These are phyloP conservation scores for Aphelenchoides besseyi DNA, from an alignment of 1,140 invertebrate species.

Conservation along the genomic window DNA sequence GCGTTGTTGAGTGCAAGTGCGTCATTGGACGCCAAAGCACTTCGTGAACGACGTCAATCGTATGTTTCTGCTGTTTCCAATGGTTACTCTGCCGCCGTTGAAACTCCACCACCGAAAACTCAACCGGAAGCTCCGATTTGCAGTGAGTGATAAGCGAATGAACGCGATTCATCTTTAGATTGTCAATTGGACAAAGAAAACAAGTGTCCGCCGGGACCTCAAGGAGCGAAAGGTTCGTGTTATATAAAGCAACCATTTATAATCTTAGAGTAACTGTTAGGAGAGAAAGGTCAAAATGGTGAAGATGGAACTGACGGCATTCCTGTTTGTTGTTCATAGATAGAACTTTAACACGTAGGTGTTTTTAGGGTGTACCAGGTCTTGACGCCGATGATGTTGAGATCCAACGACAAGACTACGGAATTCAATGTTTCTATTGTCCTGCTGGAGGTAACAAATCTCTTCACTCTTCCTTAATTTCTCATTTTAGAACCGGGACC, in stretches of 20 bases:
- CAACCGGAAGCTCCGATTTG: slow-evolving; percentile 3
- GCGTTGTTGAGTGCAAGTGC: not conserved
- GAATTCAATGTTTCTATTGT: not conserved
- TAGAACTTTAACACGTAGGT: too few relatives aligned
- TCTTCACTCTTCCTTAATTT: too few relatives aligned
- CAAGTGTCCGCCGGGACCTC: not conserved
- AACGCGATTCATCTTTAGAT: not conserved
- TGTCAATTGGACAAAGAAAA: not conserved
- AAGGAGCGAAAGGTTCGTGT: not conserved
- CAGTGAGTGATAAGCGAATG: not conserved
- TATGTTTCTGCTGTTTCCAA: not conserved
- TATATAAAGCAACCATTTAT: not conserved
- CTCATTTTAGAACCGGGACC: too few relatives aligned
- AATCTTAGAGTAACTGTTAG: not conserved
- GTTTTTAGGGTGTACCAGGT: not conserved
- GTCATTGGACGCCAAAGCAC: not conserved
- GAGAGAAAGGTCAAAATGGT: not conserved
- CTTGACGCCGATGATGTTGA: slow-evolving; percentile 1
- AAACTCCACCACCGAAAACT: not conserved
- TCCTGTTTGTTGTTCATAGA: too few relatives aligned
- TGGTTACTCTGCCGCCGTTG: slow-evolving; percentile 9
- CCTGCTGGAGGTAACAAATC: not conserved
- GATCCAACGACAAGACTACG: not conserved
- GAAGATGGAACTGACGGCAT: not conserved
- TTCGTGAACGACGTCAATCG: not conserved